A percentile compares a stretch with the other conserved stretches of the same genome.
These are phyloP conservation scores for Stichopus horrens DNA, from an alignment of 53 echinoderm and acorn worm species.

Conservation along the genomic window DNA sequence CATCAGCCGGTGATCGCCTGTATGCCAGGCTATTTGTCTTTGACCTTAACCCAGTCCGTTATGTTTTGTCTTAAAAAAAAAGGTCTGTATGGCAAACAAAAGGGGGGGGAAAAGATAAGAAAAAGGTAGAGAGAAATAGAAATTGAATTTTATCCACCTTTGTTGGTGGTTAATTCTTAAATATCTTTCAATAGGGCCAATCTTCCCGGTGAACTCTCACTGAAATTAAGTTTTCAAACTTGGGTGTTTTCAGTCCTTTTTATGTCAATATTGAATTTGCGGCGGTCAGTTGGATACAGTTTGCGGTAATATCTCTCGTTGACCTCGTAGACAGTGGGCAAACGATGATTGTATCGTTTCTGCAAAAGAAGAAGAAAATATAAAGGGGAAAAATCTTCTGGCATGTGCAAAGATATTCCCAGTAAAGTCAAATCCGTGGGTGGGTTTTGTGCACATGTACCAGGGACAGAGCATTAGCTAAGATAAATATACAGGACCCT, in stretches of 20 bases:
- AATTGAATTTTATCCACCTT: not conserved
- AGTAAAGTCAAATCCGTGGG: no score
- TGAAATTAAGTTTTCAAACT: not conserved
- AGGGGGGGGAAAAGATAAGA: no score
- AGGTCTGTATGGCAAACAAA: no score
- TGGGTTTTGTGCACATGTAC: no score
- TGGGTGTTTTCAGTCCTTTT: not conserved
- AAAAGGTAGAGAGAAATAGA: not conserved
- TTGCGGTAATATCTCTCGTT: not conserved
- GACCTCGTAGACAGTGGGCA: not conserved
- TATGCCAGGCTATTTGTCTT: not conserved
- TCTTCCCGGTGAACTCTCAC: not conserved
- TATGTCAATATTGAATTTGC: not conserved
- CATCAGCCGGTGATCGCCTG: not conserved
- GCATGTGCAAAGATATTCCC: no score
- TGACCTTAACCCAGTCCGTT: not conserved
- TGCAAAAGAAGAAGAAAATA: no score
- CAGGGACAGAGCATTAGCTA: no score
- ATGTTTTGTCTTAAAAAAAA: not conserved
- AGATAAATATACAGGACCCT: no score
- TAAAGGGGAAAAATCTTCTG: no score
- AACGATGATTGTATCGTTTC: no score
- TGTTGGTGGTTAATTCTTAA: not conserved
- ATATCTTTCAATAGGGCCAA: no score
- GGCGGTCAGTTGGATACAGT: not conserved